These are phyloP conservation scores for Macquaria australasica DNA, from an alignment of 2,113 vertebrate genomes.

Conservation along the genomic window DNA sequence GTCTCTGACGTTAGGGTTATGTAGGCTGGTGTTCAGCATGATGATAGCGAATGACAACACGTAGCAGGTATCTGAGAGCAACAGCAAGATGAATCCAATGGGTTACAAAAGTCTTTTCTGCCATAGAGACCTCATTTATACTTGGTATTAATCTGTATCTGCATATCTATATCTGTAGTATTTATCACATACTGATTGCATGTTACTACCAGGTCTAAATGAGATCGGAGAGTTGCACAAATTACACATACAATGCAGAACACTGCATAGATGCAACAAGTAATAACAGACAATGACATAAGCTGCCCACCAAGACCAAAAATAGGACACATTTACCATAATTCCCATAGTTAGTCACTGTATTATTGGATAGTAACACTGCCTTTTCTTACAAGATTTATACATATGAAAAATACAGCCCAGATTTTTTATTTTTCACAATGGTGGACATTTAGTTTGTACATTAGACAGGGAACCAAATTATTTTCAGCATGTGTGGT, in stretches of 20 bases:
- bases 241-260: neutral
- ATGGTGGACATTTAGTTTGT: neutral
- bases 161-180: neutral
- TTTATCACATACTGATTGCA: neutral
- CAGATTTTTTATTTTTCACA: neutral
- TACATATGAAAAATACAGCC: neutral
- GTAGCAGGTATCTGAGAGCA: constrained; percentile 93
- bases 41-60: constrained; percentile 97
- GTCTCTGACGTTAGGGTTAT: constrained; percentile 98
- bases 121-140: neutral
- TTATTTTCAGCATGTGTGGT: neutral
- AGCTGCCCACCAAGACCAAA: neutral
- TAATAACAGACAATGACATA: neutral
- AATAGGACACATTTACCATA: neutral
- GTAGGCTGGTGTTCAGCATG: constrained; percentile 98
- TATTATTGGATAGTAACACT: too few species aligned
- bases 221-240: neutral
- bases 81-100: neutral
- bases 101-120: neutral
- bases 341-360: neutral
- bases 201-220: neutral
- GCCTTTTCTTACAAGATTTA: neutral
- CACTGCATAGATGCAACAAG: neutral
- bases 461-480: neutral
- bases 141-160: neutral